These are phyloP conservation scores for Gephyroberyx darwinii DNA, from an alignment of 2,797 vertebrate genomes.

Conservation along the genomic window DNA sequence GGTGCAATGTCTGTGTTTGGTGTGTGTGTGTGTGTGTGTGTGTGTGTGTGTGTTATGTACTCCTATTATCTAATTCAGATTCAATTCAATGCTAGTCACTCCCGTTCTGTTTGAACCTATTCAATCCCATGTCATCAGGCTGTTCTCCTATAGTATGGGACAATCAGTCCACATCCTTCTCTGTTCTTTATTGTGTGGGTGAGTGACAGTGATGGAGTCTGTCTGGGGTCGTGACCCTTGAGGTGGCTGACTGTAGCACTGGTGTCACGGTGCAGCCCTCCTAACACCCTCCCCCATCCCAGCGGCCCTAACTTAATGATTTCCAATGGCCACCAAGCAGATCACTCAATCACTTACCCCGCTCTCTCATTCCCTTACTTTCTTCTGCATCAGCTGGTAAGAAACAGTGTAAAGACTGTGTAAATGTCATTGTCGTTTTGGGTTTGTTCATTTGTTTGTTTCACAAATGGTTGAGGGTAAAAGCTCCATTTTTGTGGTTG, in stretches of 20 bases:
- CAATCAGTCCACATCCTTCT: slow-evolving; percentile 1
- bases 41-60: not conserved
- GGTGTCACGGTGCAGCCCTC: slow-evolving; percentile 46
- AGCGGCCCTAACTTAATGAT: slow-evolving; percentile 71
- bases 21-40: not conserved
- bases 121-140: not conserved
- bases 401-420: slow-evolving; percentile 14
- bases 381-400: slow-evolving; percentile 30
- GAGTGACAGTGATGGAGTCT: slow-evolving; percentile 42
- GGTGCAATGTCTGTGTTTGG: too few relatives aligned
- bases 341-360: slow-evolving; percentile 66
- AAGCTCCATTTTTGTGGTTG: slow-evolving; percentile 51
- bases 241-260: slow-evolving; percentile 58
- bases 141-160: slow-evolving; percentile 1
- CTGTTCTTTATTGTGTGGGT: slow-evolving; percentile 30
- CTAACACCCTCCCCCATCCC: slow-evolving; percentile 43
- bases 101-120: too few relatives aligned
- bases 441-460: slow-evolving; percentile 60
- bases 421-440: slow-evolving; percentile 45
- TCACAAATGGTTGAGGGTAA: slow-evolving; percentile 61
- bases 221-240: slow-evolving; percentile 59
- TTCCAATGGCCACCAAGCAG: slow-evolving; percentile 68
- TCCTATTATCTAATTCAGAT: not conserved
- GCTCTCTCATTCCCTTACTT: slow-evolving; percentile 35
- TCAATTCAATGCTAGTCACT: not conserved